Conservation (phyloP, 2,888 invertebrate species). For the Cantharis rustica region DNA sequence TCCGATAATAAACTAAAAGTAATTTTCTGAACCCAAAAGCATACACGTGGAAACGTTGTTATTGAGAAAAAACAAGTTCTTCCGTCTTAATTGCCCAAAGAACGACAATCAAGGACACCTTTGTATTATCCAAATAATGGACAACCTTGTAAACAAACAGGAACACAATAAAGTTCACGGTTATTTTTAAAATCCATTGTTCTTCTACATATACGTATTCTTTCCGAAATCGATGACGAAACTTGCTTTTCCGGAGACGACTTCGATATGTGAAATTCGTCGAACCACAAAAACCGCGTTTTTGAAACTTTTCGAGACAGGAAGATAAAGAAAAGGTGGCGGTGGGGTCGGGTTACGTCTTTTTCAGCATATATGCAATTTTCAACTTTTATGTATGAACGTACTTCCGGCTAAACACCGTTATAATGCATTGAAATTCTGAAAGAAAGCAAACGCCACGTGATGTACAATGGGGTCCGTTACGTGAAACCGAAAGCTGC, state of each 20-base stretch:
- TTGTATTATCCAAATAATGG: background rate
- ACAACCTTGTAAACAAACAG: background rate
- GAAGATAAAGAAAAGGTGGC: background rate
- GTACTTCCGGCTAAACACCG: slow-evolving; percentile 23
- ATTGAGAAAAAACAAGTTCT: background rate
- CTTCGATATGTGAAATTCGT: background rate
- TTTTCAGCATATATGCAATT: background rate
- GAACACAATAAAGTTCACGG: background rate
- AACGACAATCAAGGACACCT: background rate
- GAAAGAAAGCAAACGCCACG: slow-evolving; percentile 18
- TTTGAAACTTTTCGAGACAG: background rate
- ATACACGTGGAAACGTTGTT: background rate
- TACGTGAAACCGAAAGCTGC: slow-evolving; percentile 22
- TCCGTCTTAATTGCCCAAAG: background rate
- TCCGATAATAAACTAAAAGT: background rate
- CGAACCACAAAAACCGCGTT: background rate
- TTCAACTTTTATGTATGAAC: background rate
- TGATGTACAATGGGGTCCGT: slow-evolving; percentile 15
- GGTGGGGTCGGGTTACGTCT: background rate
- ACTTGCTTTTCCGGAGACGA: background rate
- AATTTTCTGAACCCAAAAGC: no score
- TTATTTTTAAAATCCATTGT: background rate
- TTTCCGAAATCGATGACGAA: background rate
- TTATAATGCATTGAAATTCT: slow-evolving; percentile 18
- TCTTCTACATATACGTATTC: background rate